A percentile compares a stretch with the other conserved stretches of the same genome.
Conservation (phyloP, 2,888 invertebrate genomes). For the Dryocosmus kuriphilus region DNA sequence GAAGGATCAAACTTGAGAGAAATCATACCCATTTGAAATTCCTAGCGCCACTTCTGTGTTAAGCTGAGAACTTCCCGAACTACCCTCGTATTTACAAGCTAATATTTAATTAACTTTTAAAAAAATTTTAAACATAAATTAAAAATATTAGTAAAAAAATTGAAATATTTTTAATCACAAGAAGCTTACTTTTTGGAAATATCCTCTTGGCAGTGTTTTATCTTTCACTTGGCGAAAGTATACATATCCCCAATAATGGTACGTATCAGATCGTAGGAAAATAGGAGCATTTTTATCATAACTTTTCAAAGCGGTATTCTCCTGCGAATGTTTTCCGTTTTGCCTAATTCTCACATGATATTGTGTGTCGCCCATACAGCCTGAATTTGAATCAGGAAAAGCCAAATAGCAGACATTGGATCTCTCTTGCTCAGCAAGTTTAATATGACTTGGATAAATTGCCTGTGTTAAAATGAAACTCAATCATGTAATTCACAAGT, state of each 20-base stretch:
- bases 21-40: too few relatives aligned
- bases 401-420: constrained; percentile 98
- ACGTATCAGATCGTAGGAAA: constrained; percentile 88
- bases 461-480: constrained; percentile 79
- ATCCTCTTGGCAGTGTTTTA: constrained; percentile 93
- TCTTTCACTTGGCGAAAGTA: constrained; percentile 99
- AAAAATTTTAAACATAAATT: too few relatives aligned
- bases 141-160: too few relatives aligned
- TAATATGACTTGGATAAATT: constrained; percentile 89
- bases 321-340: constrained; percentile 79
- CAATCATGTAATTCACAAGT: not conserved
- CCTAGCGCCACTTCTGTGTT: too few relatives aligned
- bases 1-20: too few relatives aligned
- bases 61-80: too few relatives aligned
- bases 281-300: constrained; percentile 90
- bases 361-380: constrained; percentile 98
- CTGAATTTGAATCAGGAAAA: constrained; percentile 99
- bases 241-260: constrained; percentile 97
- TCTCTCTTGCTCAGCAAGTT: constrained; percentile 90
- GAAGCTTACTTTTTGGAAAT: constrained; percentile 93
- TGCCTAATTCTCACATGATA: constrained; percentile 95
- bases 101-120: too few relatives aligned
- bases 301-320: constrained; percentile 80
- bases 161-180: too few relatives aligned
- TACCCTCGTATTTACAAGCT: too few relatives aligned